Percentiles rank a stretch among this genome's conserved stretches.
phyloP scores from a whole-genome alignment of 1,140 invertebrate genomes.

The Zaprionus camerounensis region DNA sequence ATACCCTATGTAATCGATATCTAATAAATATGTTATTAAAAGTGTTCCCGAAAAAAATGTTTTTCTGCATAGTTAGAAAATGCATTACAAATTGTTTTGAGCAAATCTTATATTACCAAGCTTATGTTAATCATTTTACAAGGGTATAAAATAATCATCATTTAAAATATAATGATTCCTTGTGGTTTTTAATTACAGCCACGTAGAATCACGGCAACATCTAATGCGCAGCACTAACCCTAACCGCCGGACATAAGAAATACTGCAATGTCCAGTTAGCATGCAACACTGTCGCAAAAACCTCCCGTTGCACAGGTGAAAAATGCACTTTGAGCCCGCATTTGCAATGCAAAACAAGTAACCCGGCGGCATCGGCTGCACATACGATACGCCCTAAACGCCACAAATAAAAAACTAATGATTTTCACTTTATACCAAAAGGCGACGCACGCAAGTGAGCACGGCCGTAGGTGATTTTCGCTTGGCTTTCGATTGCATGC shows the following conservation, averaged over 20 bases:
- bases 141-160: conserved; percentile 10
- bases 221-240: conserved; percentile 38
- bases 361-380: background rate
- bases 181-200: conserved; percentile 34
- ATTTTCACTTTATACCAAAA: conserved; percentile 33
- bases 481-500: conserved; percentile 23
- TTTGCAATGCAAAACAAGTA: conserved; percentile 48
- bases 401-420: conserved; percentile 62
- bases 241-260: conserved; percentile 37
- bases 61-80: no score
- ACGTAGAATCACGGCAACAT: conserved; percentile 16
- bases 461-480: conserved; percentile 19
- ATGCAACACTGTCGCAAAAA: conserved; percentile 27
- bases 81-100: background rate
- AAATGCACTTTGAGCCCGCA: conserved; percentile 45
- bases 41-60: no score
- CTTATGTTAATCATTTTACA: background rate
- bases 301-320: conserved; percentile 29
- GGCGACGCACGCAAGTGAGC: conserved; percentile 32
- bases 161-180: background rate
- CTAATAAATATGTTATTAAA: background rate
- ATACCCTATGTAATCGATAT: background rate
- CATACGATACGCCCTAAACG: conserved; percentile 20
- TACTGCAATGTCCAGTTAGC: conserved; percentile 37
- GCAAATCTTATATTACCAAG: background rate